A percentile compares a stretch with the other conserved stretches of the same genome.
Conservation (phyloP, 2,888 invertebrate genomes). For the Archips xylosteana region DNA sequence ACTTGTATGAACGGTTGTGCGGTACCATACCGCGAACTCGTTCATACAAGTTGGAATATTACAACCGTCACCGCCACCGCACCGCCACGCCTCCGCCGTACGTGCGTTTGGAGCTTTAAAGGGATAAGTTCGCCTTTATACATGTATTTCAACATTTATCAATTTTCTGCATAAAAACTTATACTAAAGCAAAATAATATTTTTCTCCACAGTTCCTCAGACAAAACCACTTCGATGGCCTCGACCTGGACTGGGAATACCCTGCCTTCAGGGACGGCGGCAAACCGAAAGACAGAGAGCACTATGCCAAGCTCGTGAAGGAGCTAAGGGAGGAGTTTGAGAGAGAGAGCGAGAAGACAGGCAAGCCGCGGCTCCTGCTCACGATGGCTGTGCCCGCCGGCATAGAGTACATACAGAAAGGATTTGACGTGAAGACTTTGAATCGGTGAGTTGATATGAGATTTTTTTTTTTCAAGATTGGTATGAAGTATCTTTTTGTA, state of each 20-base stretch:
- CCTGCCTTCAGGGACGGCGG: conserved; percentile 93
- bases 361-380: conserved; percentile 90
- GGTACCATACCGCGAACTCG: no score
- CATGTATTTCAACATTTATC: no score
- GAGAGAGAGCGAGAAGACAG: conserved; percentile 93
- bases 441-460: conserved; percentile 87
- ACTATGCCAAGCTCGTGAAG: conserved; percentile 95
- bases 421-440: conserved; percentile 95
- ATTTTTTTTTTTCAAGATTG: no score
- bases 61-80: no score
- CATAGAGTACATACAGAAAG: conserved; percentile 96
- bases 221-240: conserved; percentile 96
- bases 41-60: no score
- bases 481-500: no score
- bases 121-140: no score
- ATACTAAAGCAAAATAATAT: background rate
- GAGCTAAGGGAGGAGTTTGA: conserved; percentile 96
- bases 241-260: conserved; percentile 97
- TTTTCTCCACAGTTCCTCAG: conserved; percentile 87
- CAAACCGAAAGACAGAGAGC: conserved; percentile 92
- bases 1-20: no score
- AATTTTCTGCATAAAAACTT: no score
- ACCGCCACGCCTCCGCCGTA: no score
- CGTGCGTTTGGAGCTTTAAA: no score
- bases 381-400: conserved; percentile 98